These are phyloP conservation scores for Pogonocichla stellata DNA, from an alignment of 2,113 vertebrate species.

Conservation along the genomic window DNA sequence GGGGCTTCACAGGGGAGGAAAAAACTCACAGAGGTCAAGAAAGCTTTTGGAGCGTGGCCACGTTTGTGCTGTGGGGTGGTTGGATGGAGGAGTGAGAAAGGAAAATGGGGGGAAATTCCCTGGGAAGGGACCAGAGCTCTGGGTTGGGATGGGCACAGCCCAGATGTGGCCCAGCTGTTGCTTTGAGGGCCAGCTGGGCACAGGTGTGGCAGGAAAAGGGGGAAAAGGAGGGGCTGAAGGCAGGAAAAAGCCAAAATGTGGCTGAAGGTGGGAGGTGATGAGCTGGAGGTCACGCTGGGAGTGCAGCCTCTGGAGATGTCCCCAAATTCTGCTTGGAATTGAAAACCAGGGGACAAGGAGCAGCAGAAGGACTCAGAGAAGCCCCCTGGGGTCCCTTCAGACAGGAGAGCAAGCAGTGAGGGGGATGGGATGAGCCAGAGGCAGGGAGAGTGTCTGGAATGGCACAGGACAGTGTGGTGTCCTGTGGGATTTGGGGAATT, in stretches of 20 bases:
- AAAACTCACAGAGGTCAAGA: background rate
- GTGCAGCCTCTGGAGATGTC: too few relatives aligned
- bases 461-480: background rate
- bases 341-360: background rate
- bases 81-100: too few relatives aligned
- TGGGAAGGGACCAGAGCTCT: background rate
- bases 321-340: background rate
- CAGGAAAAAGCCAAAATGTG: background rate
- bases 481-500: too few relatives aligned
- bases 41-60: background rate
- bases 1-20: background rate
- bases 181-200: background rate
- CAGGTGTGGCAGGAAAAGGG: too few relatives aligned
- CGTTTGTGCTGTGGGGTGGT: accelerated
- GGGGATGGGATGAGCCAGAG: background rate
- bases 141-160: background rate
- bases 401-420: accelerated
- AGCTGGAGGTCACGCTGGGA: accelerated
- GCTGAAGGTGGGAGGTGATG: background rate
- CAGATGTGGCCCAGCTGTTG: background rate
- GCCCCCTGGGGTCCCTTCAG: background rate
- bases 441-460: background rate
- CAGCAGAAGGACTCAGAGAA: background rate
- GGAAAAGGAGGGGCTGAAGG: background rate
- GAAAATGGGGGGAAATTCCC: background rate